phyloP scores from a whole-genome alignment of 2,888 invertebrate species.

The Epirrhoe tristata region DNA sequence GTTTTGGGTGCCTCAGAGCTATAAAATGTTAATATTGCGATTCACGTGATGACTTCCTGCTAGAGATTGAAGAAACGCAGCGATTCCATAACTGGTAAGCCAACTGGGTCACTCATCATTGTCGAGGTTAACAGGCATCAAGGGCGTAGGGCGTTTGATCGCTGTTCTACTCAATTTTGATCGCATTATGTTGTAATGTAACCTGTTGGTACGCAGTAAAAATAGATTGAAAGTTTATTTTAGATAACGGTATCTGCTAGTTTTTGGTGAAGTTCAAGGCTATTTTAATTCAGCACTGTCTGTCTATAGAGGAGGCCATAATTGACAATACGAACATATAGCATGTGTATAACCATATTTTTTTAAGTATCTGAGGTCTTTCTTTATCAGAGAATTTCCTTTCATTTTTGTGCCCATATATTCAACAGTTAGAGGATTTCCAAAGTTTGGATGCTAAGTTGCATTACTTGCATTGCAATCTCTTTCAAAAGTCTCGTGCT shows the following conservation, averaged over 20 bases:
- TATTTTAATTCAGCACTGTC: slow-evolving; percentile 6
- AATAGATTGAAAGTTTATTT: slow-evolving; percentile 25
- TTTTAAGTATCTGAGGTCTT: not conserved
- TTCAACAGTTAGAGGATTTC: too few species aligned
- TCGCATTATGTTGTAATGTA: slow-evolving; percentile 23
- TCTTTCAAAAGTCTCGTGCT: too few species aligned
- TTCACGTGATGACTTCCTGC: slow-evolving; percentile 40
- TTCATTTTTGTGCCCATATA: not conserved
- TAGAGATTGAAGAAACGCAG: slow-evolving; percentile 60
- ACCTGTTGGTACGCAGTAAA: slow-evolving; percentile 24
- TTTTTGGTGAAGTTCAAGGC: slow-evolving; percentile 28
- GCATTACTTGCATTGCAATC: too few species aligned
- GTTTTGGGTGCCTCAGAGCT: slow-evolving; percentile 1
- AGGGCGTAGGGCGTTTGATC: slow-evolving; percentile 51
- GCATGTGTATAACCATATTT: not conserved
- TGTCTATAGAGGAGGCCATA: slow-evolving; percentile 12
- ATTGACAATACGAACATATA: slow-evolving; percentile 4
- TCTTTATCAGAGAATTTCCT: not conserved
- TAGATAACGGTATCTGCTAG: slow-evolving; percentile 17
- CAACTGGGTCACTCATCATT: slow-evolving; percentile 59
- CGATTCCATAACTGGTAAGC: slow-evolving; percentile 51
- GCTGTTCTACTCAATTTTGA: slow-evolving; percentile 28
- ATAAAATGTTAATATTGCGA: slow-evolving; percentile 3
- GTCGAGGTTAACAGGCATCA: slow-evolving; percentile 63
- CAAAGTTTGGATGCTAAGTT: too few species aligned